Conservation (phyloP, 1,140 invertebrate genomes). For the Pseudoatta argentina region DNA sequence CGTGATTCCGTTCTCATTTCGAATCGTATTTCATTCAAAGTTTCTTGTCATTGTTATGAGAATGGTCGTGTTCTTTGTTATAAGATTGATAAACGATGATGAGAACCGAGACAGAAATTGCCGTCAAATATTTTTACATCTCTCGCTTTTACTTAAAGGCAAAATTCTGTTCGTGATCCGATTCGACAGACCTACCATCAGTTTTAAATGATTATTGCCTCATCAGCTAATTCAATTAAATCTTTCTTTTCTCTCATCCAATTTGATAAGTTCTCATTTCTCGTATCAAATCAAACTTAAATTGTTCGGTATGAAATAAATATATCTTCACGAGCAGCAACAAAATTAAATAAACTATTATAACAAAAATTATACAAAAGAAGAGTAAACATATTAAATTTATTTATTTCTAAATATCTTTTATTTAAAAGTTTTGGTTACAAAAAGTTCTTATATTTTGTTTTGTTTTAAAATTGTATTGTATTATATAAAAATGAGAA, state of each 20-base stretch:
- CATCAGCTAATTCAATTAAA: constrained; percentile 67
- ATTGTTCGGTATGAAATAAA: background rate
- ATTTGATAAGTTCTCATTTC: constrained; percentile 24
- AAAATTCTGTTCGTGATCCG: constrained; percentile 4
- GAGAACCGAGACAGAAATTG: constrained; percentile 17
- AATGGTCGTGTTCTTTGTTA: constrained; percentile 29
- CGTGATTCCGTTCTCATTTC: constrained; percentile 17
- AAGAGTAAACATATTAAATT: background rate
- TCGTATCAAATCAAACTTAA: background rate
- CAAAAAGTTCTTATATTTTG: background rate
- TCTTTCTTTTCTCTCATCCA: background rate
- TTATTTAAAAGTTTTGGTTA: background rate
- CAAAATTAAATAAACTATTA: constrained; percentile 1
- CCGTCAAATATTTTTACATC: constrained; percentile 35
- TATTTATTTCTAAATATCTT: background rate
- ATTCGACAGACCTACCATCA: constrained; percentile 34
- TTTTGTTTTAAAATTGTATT: constrained; percentile 1
- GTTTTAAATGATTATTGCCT: constrained; percentile 60
- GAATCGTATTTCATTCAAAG: constrained; percentile 19
- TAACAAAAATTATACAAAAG: background rate
- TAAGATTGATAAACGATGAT: constrained; percentile 52
- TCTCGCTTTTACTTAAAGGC: constrained; percentile 35
- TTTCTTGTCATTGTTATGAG: constrained; percentile 32
- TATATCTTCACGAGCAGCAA: background rate
- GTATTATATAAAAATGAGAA: background rate